A percentile compares a stretch with the other conserved stretches of the same genome.
Conservation (phyloP, 2,113 vertebrate genomes). For the Micronisus gabar region DNA sequence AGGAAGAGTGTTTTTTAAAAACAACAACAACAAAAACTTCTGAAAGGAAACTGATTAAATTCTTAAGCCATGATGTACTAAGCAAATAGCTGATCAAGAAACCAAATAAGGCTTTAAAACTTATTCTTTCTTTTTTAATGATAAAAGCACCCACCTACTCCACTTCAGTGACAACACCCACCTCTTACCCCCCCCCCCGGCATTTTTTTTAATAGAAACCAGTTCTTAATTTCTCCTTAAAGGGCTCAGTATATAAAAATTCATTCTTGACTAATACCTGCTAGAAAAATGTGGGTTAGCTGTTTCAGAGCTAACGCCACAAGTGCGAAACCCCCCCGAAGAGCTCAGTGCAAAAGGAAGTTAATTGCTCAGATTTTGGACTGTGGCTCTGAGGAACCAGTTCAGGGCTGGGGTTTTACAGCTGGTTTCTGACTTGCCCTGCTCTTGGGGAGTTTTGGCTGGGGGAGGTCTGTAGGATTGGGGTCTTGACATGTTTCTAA, state of each 20-base stretch:
- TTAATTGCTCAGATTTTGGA: neutral
- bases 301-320: neutral
- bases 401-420: neutral
- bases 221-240: neutral
- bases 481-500: neutral
- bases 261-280: neutral
- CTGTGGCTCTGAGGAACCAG: neutral
- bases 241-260: neutral
- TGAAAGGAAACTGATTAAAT: slow-evolving; percentile 48
- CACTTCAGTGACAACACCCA: neutral
- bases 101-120: slow-evolving; percentile 48
- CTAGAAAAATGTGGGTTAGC: neutral
- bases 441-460: neutral
- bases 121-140: slow-evolving; percentile 22
- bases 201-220: neutral
- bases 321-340: neutral
- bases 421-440: neutral
- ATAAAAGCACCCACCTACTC: neutral
- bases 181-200: neutral
- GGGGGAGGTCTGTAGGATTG: neutral
- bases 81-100: slow-evolving; percentile 18
- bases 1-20: neutral
- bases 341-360: neutral
- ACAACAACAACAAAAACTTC: neutral
- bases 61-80: slow-evolving; percentile 36